Conservation (phyloP, 1,140 invertebrate genomes). For the Mizuhopecten yessoensis region DNA sequence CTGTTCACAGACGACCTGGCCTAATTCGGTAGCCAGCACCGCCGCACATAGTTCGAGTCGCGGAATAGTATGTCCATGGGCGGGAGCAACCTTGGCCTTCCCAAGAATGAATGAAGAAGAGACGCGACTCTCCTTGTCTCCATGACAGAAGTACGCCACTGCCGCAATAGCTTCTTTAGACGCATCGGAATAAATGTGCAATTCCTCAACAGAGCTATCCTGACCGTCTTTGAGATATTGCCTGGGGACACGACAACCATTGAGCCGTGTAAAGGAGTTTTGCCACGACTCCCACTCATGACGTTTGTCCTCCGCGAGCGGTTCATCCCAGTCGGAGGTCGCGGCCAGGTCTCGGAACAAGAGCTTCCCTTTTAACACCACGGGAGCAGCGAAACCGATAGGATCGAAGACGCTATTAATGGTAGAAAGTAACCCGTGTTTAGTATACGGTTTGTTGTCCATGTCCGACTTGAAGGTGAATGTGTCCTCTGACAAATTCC, state of each 20-base stretch:
- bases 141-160: neutral
- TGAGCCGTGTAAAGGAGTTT: neutral
- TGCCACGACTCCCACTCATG: neutral
- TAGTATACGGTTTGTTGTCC: neutral
- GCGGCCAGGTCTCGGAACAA: neutral
- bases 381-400: neutral
- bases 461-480: neutral
- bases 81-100: constrained; percentile 54
- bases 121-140: neutral
- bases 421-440: neutral
- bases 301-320: neutral
- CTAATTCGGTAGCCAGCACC: constrained; percentile 50
- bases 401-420: neutral
- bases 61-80: constrained; percentile 57
- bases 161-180: neutral
- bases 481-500: neutral
- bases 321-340: neutral
- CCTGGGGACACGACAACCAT: neutral
- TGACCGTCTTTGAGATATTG: constrained; percentile 21
- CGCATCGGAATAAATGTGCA: constrained; percentile 40
- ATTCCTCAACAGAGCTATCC: too few relatives aligned
- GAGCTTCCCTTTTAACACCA: neutral
- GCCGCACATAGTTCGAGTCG: constrained; percentile 59
- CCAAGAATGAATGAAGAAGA: constrained; percentile 48
- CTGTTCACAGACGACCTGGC: neutral